These are phyloP conservation scores for Lomographa bimaculata DNA, from an alignment of 2,888 invertebrate species.

Conservation along the genomic window DNA sequence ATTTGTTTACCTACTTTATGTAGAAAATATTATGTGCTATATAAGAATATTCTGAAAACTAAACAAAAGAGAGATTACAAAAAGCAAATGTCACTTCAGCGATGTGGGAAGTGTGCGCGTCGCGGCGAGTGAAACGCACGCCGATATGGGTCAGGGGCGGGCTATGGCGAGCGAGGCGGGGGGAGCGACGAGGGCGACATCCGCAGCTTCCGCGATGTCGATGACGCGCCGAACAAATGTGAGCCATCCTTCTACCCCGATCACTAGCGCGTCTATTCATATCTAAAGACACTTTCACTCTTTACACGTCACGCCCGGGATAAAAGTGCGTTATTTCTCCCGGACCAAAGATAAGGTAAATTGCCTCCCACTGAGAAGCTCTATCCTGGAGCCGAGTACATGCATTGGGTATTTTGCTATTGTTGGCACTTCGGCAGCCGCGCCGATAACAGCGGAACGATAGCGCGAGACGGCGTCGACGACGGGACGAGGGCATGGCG, in stretches of 20 bases:
- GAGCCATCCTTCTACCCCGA: slow-evolving; percentile 11
- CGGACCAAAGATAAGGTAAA: slow-evolving; percentile 11
- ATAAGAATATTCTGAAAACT: no score
- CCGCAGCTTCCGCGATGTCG: slow-evolving; percentile 16
- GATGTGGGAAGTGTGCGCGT: slow-evolving; percentile 5
- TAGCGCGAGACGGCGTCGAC: background rate
- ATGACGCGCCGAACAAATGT: slow-evolving; percentile 10
- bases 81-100: background rate
- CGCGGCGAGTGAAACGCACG: slow-evolving; percentile 5
- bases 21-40: no score
- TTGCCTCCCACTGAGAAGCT: background rate
- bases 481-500: background rate
- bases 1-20: no score
- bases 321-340: slow-evolving; percentile 6
- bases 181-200: slow-evolving; percentile 17
- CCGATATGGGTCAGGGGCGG: slow-evolving; percentile 46
- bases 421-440: slow-evolving; percentile 6
- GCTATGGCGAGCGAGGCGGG: slow-evolving; percentile 20
- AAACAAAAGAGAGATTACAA: background rate
- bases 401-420: slow-evolving; percentile 8
- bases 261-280: slow-evolving; percentile 3
- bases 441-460: background rate
- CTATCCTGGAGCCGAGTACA: slow-evolving; percentile 1
- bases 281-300: slow-evolving; percentile 1
- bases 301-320: background rate